Percentiles rank a stretch among this genome's conserved stretches.
Conservation (phyloP, 2,113 vertebrate species). For the Ranitomeya variabilis region DNA sequence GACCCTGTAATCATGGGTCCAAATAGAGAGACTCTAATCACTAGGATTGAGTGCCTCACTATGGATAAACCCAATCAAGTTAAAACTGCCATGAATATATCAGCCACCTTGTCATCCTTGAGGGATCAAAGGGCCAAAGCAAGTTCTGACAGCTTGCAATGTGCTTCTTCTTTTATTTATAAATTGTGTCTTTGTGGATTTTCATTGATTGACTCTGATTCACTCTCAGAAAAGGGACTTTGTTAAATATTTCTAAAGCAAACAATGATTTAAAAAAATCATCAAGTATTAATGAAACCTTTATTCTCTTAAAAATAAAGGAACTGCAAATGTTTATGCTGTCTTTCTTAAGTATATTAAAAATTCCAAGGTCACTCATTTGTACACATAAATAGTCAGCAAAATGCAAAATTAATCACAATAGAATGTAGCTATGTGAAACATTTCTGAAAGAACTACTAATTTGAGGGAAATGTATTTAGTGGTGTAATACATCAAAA, state of each 20-base stretch:
- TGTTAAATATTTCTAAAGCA: not conserved
- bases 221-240: not conserved
- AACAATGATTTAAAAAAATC: not conserved
- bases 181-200: not conserved
- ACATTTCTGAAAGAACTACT: not conserved
- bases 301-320: not conserved
- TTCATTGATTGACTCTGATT: not conserved
- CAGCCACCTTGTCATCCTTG: no score
- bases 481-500: conserved; percentile 30
- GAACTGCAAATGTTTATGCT: not conserved
- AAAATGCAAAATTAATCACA: not conserved
- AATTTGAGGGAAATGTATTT: conserved; percentile 10
- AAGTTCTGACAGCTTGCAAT: no score
- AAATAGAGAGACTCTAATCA: no score
- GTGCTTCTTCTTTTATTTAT: no score
- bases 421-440: not conserved
- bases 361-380: not conserved
- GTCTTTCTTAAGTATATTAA: not conserved
- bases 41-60: no score
- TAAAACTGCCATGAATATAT: no score
- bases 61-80: no score
- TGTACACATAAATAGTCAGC: not conserved
- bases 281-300: not conserved
- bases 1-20: no score
- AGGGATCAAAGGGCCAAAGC: no score